Evolutionary conservation across 2,888 invertebrate genomes (phyloP), one percentile per base, ranked within the genome.

Genomic region (Belgica antarctica): DNA sequence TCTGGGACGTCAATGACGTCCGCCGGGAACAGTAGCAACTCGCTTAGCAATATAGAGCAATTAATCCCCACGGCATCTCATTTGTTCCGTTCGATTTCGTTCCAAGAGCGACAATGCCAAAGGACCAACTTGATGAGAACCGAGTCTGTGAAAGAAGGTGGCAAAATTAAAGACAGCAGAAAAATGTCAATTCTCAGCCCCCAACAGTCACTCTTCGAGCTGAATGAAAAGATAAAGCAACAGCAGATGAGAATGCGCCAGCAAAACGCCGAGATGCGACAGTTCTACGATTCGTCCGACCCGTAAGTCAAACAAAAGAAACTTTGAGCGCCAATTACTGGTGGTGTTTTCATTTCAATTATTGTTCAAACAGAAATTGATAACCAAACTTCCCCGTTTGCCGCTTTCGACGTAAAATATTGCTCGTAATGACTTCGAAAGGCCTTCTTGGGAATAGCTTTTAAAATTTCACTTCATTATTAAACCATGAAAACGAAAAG

Each of bases 91-190:
- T 70, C 70, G n/a, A 61, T 70, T 34, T 70, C 70, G 7, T 70
- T 70, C 46, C 70, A 70, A 70, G 70, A 70, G 34, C 59, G 41
- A 57, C 57, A 68, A 68, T 65, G 15, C 34, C 70, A 70, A 10
- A 28, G 34, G 1, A 8, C 47, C 12, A 57, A 22, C 15, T 15
- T 68, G 5, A 15, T 57, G 34, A 24, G 68, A 17, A 25, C 47
- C n/a, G 68, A 57, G 27, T 68, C 68, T 1, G 68, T 52, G 8
- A 47, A 28, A 19, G 47, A 66, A 28, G 10, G 1, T 1, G 31
- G 25, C 24, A 22, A 52, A 15, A 15, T 28, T 1, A 47, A 8
- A 12, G 27, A 19, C 12, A 8, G 22, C 5, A 59, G 61, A 8
- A 70, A 59, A 22, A 31, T 70, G 15, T 17, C 59, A 36, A 70